Evolutionary conservation across 2,113 vertebrate genomes (phyloP), one percentile per base, ranked within the genome.

Genomic region (Hassar affinis): DNA sequence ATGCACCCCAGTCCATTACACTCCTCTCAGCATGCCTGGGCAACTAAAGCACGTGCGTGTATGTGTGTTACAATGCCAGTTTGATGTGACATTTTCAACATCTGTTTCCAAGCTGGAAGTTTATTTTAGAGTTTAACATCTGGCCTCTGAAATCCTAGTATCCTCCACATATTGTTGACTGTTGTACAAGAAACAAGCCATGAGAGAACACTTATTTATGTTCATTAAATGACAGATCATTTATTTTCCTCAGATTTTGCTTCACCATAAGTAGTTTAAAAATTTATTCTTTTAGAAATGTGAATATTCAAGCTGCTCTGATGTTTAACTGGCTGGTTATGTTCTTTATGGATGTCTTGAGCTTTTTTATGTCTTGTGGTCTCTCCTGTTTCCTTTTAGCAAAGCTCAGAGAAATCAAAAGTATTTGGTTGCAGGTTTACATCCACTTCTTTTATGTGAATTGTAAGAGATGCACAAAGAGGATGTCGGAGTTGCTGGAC

Each of bases 81-180:
- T 52, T 85, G 25, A 57, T 82, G 84, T 80, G 52, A 80, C 38
- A 71, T 54, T 80, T 85, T 76, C 52, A 56, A 84, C 87, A 86
- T 88, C 81, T 86, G 87, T 84, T 88, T 86, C 22, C 81, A 83
- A 86, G 71, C 56, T 85, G 74, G 47, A 62, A 38, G 35, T 22
- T 27, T 2, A 15, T 78, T 79, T 66, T 78, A 20, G 2, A 69
- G 76, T 10, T 59, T 68, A 25, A 56, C 59, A 52, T 62, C 77
- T 83, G 64, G 81, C 25, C 25, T 42, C 78, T 79, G 64, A 56
- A 85, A 84, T 72, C 56, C 69, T 83, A 15, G 62, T 57, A 62
- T 83, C 33, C 30, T 85, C 64, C 45, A 61, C 42, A 77, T 61
- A 56, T 33, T 11, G 22, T 38, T 45, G 30, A 61, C 18, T 57